These are phyloP conservation scores for Rapana venosa DNA, from an alignment of 2,888 invertebrate species.

Conservation along the genomic window DNA sequence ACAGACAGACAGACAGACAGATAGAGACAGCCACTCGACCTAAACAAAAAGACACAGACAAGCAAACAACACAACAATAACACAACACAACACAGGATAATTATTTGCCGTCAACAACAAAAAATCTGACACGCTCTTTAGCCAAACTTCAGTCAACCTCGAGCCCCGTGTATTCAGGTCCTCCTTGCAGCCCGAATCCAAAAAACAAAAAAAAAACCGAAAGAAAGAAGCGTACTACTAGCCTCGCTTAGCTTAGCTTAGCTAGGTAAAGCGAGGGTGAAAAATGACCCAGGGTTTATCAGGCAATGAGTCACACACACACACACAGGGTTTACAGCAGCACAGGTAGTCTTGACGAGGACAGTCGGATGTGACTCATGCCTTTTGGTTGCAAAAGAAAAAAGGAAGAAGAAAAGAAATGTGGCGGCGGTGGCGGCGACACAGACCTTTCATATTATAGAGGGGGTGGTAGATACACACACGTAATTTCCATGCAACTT, in stretches of 20 bases:
- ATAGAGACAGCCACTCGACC: neutral
- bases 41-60: neutral
- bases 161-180: too few relatives aligned
- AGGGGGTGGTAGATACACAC: too few relatives aligned
- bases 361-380: slow-evolving; percentile 36
- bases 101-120: neutral
- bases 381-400: neutral
- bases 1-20: neutral
- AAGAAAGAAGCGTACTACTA: neutral
- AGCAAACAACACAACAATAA: neutral
- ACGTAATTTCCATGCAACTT: too few relatives aligned
- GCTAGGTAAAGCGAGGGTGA: neutral
- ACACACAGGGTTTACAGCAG: neutral
- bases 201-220: neutral
- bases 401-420: neutral
- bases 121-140: neutral
- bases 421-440: neutral
- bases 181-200: neutral
- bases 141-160: neutral
- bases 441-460: neutral
- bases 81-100: neutral
- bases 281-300: slow-evolving; percentile 11
- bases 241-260: neutral
- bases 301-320: slow-evolving; percentile 34
- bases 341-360: slow-evolving; percentile 28